Evolutionary conservation across 2,113 vertebrate genomes (phyloP), one percentile per base, ranked within the genome.

Genomic region (Laterallus jamaicensis): DNA sequence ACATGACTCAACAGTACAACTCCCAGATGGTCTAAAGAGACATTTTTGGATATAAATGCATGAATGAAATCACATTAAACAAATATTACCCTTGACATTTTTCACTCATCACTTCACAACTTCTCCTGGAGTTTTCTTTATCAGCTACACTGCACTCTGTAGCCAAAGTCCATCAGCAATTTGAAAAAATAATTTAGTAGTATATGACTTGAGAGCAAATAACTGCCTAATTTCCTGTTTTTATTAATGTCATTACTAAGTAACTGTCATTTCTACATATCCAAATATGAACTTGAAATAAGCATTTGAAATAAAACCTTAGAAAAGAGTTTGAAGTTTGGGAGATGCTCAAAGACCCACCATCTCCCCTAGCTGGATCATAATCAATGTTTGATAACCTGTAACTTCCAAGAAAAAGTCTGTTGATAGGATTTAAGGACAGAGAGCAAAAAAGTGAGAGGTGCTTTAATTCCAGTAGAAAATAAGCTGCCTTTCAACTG

Each of bases 41-140:
- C 49, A 69, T 73, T 95, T 95, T 87, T 94, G 28, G 84, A 91
- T 85, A 90, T 60, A 87, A 93, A 95, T 0, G 11, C 82, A 92
- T 95, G 87, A 97, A 95, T 88, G 87, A 95, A 95, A 88, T 70
- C 40, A 90, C 47, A 70, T 94, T 95, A 88, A 93, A 80, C 52
- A 93, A 96, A 88, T 88, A 74, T 20, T 50, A 83, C 70, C 50
- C 71, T 39, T 95, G 75, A 91, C 78, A 92, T 95, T 94, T 96
- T 90, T 93, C 84, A 82, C 58, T 80, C 32, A 67, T 59, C 19
- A 44, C 87, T 92, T 87, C 87, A 94, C 58, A 95, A 84, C 49
- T 97, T 95, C 82, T 82, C 67, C 63, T 95, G 87, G 67, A 85
- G 90, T 92, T 95, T 91, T 94, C 89, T 84, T 77, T 13, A 67